phyloP scores from a whole-genome alignment of 2,888 invertebrate genomes.

The Steinernema scapterisci region DNA sequence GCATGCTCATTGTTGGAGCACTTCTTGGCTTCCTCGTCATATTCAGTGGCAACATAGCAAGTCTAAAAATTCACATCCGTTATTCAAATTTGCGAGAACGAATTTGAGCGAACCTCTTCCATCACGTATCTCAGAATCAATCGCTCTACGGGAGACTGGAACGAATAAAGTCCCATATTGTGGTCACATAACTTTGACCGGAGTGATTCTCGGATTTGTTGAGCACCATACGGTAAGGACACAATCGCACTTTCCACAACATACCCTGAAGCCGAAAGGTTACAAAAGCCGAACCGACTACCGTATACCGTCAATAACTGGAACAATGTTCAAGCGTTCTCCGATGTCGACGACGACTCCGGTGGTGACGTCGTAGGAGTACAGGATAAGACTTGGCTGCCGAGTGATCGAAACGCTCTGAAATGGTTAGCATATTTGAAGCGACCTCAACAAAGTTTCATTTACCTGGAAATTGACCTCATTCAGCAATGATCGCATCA shows the following conservation, averaged over 20 bases:
- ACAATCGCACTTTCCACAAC: slow-evolving; percentile 72
- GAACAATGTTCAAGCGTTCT: slow-evolving; percentile 72
- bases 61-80: slow-evolving; percentile 25
- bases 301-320: slow-evolving; percentile 72
- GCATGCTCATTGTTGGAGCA: slow-evolving; percentile 15
- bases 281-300: background rate
- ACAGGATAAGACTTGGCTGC: slow-evolving; percentile 73
- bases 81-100: slow-evolving; percentile 1
- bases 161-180: slow-evolving; percentile 66
- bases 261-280: slow-evolving; percentile 66
- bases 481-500: slow-evolving; percentile 67
- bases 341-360: slow-evolving; percentile 74
- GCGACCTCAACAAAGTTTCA: too few relatives aligned
- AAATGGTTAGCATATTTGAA: background rate
- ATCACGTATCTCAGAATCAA: slow-evolving; percentile 71
- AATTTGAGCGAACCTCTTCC: slow-evolving; percentile 68
- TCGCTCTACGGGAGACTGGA: slow-evolving; percentile 70
- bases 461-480: slow-evolving; percentile 54
- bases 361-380: slow-evolving; percentile 73
- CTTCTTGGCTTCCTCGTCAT: slow-evolving; percentile 23
- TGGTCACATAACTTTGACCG: slow-evolving; percentile 49
- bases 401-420: slow-evolving; percentile 70
- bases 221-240: slow-evolving; percentile 72
- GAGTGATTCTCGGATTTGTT: slow-evolving; percentile 68
- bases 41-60: slow-evolving; percentile 34